These are phyloP conservation scores for Lamproptera curius DNA, from an alignment of 2,888 invertebrate species.

Conservation along the genomic window DNA sequence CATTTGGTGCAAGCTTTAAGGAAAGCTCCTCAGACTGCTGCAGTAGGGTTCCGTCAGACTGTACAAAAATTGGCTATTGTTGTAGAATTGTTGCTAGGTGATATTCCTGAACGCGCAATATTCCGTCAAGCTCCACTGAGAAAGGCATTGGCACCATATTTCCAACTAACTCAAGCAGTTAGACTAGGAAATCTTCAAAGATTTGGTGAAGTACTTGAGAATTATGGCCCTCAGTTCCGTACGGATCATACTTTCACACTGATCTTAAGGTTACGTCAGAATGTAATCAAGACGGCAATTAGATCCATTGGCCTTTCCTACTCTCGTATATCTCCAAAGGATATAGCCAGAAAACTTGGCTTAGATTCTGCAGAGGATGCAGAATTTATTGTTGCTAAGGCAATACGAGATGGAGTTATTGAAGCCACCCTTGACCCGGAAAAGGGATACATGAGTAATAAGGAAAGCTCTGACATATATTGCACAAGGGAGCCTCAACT, in stretches of 20 bases:
- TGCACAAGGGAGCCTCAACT: conserved; percentile 97
- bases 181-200: conserved; percentile 95
- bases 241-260: conserved; percentile 97
- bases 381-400: conserved; percentile 99
- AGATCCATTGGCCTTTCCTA: conserved; percentile 97
- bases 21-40: conserved; percentile 98
- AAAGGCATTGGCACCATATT: conserved; percentile 95
- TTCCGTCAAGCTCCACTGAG: conserved; percentile 95
- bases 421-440: conserved; percentile 98
- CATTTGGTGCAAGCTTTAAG: conserved; percentile 96
- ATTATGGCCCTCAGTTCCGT: conserved; percentile 94
- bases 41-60: conserved; percentile 99
- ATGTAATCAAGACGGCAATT: conserved; percentile 99
- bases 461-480: conserved; percentile 97
- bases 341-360: conserved; percentile 95
- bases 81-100: conserved; percentile 95
- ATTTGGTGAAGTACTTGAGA: conserved; percentile 95
- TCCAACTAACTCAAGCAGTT: conserved; percentile 98
- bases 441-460: conserved; percentile 97
- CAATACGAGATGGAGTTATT: conserved; percentile 98
- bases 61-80: conserved; percentile 97
- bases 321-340: conserved; percentile 95
- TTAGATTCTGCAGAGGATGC: conserved; percentile 98
- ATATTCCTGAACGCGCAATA: conserved; percentile 97
- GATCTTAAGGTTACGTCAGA: conserved; percentile 96